Percentiles rank a stretch among this genome's conserved stretches.
phyloP scores from a whole-genome alignment of 2,113 vertebrate genomes.

The Saimiri boliviensis region DNA sequence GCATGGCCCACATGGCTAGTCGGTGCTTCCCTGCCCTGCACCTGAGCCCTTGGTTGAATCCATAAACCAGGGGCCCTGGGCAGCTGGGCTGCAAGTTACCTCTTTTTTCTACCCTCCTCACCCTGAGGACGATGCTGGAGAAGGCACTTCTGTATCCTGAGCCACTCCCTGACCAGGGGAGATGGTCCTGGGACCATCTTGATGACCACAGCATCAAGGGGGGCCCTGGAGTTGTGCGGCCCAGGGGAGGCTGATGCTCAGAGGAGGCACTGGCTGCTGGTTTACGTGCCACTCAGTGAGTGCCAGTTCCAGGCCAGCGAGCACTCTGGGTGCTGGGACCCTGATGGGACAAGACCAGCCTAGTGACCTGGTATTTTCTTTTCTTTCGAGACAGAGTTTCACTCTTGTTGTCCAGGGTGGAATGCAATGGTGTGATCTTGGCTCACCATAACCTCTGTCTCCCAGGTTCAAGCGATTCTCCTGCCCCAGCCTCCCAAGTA shows the following conservation, averaged over 20 bases:
- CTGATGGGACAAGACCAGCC: rapidly evolving
- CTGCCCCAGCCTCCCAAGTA: no score
- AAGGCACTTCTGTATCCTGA: not conserved
- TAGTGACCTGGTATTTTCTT: no score
- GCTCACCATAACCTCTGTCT: no score
- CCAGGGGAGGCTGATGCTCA: rapidly evolving
- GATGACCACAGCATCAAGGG: rapidly evolving
- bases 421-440: no score
- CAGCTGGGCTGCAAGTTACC: rapidly evolving
- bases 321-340: not conserved
- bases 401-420: no score
- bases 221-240: rapidly evolving
- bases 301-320: not conserved
- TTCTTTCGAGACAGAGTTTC: no score
- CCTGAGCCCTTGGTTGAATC: no score
- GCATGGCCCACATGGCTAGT: rapidly evolving
- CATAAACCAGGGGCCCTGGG: rapidly evolving
- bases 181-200: not conserved
- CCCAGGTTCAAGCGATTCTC: no score
- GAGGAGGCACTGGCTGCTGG: not conserved
- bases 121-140: not conserved
- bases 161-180: no score
- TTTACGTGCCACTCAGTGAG: rapidly evolving
- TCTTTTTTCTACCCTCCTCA: not conserved
- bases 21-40: rapidly evolving